These are phyloP conservation scores for Polylopha cassiicola DNA, from an alignment of 2,888 invertebrate genomes.

Conservation along the genomic window DNA sequence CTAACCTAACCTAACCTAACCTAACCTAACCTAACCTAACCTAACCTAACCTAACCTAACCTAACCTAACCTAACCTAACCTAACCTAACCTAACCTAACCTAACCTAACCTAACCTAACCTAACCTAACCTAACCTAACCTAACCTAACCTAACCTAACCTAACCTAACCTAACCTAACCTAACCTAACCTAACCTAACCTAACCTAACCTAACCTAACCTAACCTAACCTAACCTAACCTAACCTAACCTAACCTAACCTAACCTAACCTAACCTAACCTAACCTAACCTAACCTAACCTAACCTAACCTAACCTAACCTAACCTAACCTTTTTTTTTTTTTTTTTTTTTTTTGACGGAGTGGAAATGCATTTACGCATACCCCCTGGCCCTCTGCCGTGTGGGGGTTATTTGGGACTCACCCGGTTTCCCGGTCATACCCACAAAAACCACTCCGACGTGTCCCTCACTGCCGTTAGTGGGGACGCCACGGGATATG, in stretches of 20 bases:
- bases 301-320: conserved; percentile 25
- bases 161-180: conserved; percentile 1
- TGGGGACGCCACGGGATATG: no score
- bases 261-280: conserved; percentile 1
- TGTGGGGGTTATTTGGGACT: no score
- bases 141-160: conserved; percentile 1
- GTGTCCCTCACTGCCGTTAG: no score
- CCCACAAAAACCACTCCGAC: no score
- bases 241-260: conserved; percentile 1
- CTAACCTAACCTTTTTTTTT: conserved; percentile 18
- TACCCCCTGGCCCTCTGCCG: conserved; percentile 3
- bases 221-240: conserved; percentile 1
- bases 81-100: conserved; percentile 1
- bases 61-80: conserved; percentile 1
- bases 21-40: conserved; percentile 1
- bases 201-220: conserved; percentile 1
- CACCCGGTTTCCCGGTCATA: no score
- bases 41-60: conserved; percentile 1
- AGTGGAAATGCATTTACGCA: conserved; percentile 23
- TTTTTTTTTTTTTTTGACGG: conserved; percentile 3
- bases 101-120: conserved; percentile 1
- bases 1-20: conserved; percentile 5
- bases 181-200: conserved; percentile 1
- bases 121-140: conserved; percentile 1
- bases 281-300: conserved; percentile 1